Evolutionary conservation across 2,888 invertebrate species (phyloP).

Genomic region (Boloria selene): DNA sequence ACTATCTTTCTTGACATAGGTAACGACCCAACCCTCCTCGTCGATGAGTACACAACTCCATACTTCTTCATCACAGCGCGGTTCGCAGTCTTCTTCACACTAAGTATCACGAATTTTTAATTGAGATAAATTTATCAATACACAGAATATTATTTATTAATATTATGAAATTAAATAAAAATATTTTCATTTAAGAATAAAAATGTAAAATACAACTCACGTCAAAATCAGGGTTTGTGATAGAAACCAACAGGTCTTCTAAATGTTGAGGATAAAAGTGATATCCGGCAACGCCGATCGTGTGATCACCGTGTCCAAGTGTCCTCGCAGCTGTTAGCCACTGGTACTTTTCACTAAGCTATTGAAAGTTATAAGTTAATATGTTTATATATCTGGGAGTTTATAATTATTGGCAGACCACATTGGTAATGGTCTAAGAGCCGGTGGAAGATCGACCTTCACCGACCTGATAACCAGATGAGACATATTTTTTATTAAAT

Average conservation of each 20-base stretch:
- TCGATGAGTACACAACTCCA: conserved; percentile 73
- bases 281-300: conserved; percentile 70
- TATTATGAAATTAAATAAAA: no score
- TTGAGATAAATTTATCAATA: no score
- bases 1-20: conserved; percentile 49
- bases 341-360: conserved; percentile 58
- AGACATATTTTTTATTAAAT: no score
- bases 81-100: conserved; percentile 59
- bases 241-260: conserved; percentile 57
- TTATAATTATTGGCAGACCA: no score
- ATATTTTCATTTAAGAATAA: neutral
- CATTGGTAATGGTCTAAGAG: no score
- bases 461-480: no score
- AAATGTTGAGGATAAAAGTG: conserved; percentile 70
- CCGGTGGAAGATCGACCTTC: no score
- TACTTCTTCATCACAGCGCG: conserved; percentile 60
- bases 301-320: conserved; percentile 53
- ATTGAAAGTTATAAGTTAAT: conserved; percentile 4
- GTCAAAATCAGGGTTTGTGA: conserved; percentile 54
- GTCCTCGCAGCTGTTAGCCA: conserved; percentile 72
- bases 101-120: conserved; percentile 10
- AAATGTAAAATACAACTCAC: conserved; percentile 47
- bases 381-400: no score
- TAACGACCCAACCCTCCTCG: conserved; percentile 71
- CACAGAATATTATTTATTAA: no score